Evolutionary conservation across 2,113 vertebrate genomes (phyloP).

Genomic region (Protobothrops mucrosquamatus): DNA sequence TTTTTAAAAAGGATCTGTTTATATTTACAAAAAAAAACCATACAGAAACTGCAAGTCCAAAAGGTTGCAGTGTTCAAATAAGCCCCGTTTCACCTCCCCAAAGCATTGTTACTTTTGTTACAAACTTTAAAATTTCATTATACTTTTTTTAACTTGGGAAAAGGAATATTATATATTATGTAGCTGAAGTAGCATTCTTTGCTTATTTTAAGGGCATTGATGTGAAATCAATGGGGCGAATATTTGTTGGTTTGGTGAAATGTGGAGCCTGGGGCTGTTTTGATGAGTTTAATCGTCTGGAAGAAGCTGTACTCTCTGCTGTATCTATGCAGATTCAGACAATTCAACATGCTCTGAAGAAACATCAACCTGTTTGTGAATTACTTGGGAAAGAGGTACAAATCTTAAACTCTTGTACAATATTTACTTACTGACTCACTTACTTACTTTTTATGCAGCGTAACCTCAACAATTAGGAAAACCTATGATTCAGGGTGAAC

Average conservation of each 20-base stretch:
- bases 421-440: background rate
- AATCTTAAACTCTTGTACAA: constrained; percentile 6
- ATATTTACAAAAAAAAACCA: background rate
- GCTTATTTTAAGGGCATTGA: constrained; percentile 87
- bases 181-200: background rate
- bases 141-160: background rate
- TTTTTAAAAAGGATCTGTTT: background rate
- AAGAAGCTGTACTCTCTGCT: constrained; percentile 92
- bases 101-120: background rate
- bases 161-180: background rate
- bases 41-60: background rate
- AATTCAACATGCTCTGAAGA: constrained; percentile 93
- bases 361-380: constrained; percentile 82
- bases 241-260: constrained; percentile 96
- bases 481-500: background rate
- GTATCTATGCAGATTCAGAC: constrained; percentile 98
- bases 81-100: background rate
- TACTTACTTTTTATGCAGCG: background rate
- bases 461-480: background rate
- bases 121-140: background rate
- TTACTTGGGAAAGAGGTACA: constrained; percentile 91
- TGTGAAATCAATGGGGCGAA: constrained; percentile 96
- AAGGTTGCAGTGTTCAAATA: background rate
- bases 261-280: constrained; percentile 98
- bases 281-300: constrained; percentile 96